Evolutionary conservation across 2,888 invertebrate species (phyloP).

Genomic region (Heteropelma amictum): DNA sequence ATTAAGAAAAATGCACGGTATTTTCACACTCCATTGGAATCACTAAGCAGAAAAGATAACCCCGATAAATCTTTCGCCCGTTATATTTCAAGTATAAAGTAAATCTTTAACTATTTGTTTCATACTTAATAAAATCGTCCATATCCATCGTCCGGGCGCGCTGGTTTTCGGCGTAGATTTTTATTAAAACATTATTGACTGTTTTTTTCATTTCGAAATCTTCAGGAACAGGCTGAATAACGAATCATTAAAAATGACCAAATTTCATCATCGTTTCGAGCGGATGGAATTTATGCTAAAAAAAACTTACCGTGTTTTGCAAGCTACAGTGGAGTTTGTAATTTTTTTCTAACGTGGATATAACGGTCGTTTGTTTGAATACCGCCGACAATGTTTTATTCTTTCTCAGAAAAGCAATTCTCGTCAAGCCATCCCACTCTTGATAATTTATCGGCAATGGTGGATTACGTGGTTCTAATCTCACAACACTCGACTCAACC

Average conservation of each 20-base stretch:
- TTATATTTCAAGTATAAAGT: no score
- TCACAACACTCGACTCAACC: slow-evolving; percentile 98
- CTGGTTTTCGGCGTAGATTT: slow-evolving; percentile 85
- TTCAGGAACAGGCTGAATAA: slow-evolving; percentile 84
- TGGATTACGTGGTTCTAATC: slow-evolving; percentile 98
- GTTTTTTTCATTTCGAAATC: slow-evolving; percentile 91
- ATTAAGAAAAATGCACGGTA: no score
- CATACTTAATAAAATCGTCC: slow-evolving; percentile 93
- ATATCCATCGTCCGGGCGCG: slow-evolving; percentile 96
- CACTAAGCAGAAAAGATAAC: no score
- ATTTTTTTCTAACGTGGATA: slow-evolving; percentile 93
- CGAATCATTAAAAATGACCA: slow-evolving; percentile 34
- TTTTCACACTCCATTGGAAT: no score
- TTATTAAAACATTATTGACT: slow-evolving; percentile 86
- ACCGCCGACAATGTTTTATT: slow-evolving; percentile 96
- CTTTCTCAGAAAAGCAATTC: slow-evolving; percentile 96
- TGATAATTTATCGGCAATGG: slow-evolving; percentile 97
- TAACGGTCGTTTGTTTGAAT: slow-evolving; percentile 91
- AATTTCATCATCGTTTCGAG: not conserved
- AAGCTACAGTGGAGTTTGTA: slow-evolving; percentile 93
- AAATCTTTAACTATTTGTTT: no score
- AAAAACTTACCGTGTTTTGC: slow-evolving; percentile 84
- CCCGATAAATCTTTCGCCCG: no score
- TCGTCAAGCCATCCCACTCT: slow-evolving; percentile 98
- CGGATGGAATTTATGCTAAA: not conserved